phyloP scores from a whole-genome alignment of 2,888 invertebrate species.

The Sarcophaga subvicina region DNA sequence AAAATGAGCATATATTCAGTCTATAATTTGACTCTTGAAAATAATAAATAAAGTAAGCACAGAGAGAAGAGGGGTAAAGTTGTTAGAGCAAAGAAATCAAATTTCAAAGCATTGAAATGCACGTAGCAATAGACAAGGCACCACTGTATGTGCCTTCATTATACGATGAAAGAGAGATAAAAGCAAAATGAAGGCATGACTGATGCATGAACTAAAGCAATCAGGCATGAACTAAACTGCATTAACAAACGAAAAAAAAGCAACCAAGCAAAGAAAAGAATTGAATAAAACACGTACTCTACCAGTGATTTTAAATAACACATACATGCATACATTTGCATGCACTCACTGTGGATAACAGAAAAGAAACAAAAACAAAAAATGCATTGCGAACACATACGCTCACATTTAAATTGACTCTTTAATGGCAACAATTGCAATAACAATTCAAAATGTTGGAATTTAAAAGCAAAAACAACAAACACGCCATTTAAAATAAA shows the following conservation, averaged over 20 bases:
- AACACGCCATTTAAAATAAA: background rate
- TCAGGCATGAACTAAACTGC: constrained; percentile 44
- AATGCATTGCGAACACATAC: background rate
- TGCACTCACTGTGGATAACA: background rate
- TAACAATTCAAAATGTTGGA: background rate
- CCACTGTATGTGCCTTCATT: background rate
- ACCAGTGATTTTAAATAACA: background rate
- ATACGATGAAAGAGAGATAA: background rate
- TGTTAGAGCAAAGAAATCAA: background rate
- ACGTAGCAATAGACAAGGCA: constrained; percentile 5
- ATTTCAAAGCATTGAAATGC: constrained; percentile 36
- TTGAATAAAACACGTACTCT: background rate
- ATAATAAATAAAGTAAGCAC: background rate
- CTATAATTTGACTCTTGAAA: background rate
- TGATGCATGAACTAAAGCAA: constrained; percentile 52
- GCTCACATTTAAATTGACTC: background rate
- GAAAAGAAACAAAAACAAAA: too few species aligned
- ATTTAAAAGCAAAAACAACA: background rate
- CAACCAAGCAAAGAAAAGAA: background rate
- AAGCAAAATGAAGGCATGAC: constrained; percentile 20
- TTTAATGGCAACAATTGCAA: background rate
- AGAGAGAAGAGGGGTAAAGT: background rate
- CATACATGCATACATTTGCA: too few species aligned
- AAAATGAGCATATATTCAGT: background rate
- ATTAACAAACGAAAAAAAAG: background rate